Evolutionary conservation across 1,140 invertebrate species (phyloP).

Genomic region (Popillia japonica): DNA sequence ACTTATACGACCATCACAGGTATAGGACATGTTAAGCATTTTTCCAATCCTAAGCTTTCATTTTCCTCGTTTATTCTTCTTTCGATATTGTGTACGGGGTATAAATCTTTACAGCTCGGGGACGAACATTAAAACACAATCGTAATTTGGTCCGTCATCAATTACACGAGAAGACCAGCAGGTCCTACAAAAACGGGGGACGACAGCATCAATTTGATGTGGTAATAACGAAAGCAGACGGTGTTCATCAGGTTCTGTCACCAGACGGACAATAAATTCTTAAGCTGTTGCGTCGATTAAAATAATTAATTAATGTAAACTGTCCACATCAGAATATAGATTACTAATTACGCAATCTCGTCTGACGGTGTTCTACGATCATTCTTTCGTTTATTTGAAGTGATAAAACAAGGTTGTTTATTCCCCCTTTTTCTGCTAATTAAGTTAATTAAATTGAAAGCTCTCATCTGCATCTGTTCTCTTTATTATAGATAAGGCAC

Average conservation of each 20-base stretch:
- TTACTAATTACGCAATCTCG: conserved; percentile 19
- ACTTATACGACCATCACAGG: background rate
- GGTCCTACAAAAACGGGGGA: background rate
- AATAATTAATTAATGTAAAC: conserved; percentile 40
- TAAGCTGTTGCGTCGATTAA: conserved; percentile 8
- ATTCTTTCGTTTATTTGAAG: background rate
- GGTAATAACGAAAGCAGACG: conserved; percentile 26
- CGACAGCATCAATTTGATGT: conserved; percentile 5
- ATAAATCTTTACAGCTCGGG: conserved; percentile 29
- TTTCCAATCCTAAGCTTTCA: conserved; percentile 9
- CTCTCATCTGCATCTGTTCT: background rate
- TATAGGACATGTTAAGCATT: conserved; percentile 14
- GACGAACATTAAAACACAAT: conserved; percentile 27
- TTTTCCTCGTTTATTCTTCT: conserved; percentile 4
- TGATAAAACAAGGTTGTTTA: conserved; percentile 24
- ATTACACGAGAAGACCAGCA: conserved; percentile 10
- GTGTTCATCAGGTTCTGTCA: conserved; percentile 4
- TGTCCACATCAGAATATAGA: conserved; percentile 32
- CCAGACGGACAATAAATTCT: conserved; percentile 24
- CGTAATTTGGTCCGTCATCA: conserved; percentile 28
- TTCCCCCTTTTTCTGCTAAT: background rate
- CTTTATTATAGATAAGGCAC: too few species aligned
- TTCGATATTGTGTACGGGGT: background rate
- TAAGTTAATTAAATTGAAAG: background rate
- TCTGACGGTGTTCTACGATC: background rate